Conservation (phyloP, 2,113 vertebrate genomes). For the Neolamprologus devosi region DNA sequence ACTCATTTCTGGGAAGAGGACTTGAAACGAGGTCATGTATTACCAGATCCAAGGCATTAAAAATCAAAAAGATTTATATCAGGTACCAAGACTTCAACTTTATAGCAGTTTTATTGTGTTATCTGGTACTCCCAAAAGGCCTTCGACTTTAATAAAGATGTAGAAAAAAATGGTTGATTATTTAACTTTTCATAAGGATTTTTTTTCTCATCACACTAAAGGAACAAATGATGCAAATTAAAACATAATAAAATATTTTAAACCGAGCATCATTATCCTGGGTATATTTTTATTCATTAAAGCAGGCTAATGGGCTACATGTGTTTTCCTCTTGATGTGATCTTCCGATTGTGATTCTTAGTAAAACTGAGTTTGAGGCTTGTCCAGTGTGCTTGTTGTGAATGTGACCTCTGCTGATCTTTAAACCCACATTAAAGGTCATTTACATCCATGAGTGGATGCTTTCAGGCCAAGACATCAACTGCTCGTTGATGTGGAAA, state of each 20-base stretch:
- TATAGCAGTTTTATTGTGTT: not conserved
- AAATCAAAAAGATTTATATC: not conserved
- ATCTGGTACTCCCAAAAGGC: not conserved
- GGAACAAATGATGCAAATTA: accelerated
- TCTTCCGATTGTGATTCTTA: accelerated
- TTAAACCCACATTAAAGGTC: not conserved
- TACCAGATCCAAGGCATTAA: not conserved
- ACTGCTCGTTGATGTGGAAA: not conserved
- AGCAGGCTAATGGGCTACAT: not conserved
- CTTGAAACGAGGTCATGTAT: not conserved
- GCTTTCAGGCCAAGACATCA: not conserved
- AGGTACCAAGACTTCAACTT: not conserved
- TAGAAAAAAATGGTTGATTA: accelerated
- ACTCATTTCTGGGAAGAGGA: not conserved
- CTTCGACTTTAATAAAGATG: not conserved
- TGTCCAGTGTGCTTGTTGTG: not conserved
- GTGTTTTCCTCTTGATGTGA: not conserved
- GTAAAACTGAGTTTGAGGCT: not conserved
- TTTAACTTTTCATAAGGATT: not conserved
- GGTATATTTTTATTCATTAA: not conserved
- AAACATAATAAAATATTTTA: not conserved
- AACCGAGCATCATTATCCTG: not conserved
- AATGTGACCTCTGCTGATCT: not conserved
- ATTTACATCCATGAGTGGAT: not conserved
- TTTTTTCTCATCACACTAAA: not conserved